Percentiles rank a stretch among this genome's conserved stretches.
Evolutionary conservation across 2,113 vertebrate species (phyloP).

Genomic region (Oncorhynchus tshawytscha): DNA sequence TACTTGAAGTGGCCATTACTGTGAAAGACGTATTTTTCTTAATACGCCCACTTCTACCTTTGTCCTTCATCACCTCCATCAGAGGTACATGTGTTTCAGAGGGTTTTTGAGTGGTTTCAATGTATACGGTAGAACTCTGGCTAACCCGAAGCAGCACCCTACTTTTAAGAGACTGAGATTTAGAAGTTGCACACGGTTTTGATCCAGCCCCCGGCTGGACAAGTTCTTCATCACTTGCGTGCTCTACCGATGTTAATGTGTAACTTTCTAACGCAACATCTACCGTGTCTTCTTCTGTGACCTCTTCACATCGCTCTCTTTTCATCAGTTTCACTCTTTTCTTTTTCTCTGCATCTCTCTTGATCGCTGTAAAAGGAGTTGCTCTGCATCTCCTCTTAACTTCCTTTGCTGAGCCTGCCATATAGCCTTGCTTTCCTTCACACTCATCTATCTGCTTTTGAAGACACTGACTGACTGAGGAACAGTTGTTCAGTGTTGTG

Average conservation of each 20-base stretch:
- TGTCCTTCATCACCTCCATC: constrained; percentile 31
- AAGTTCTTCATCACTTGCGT: background rate
- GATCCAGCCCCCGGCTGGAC: background rate
- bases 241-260: background rate
- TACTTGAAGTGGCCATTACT: background rate
- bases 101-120: constrained; percentile 2
- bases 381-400: constrained; percentile 22
- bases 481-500: background rate
- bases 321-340: constrained; percentile 25
- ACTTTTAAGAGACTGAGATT: background rate
- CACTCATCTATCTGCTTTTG: background rate
- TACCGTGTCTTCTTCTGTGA: background rate
- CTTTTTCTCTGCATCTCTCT: constrained; percentile 32
- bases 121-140: background rate
- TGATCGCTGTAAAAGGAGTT: background rate
- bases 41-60: constrained; percentile 6
- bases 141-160: background rate
- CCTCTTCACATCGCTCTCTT: background rate
- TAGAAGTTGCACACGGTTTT: background rate
- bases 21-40: background rate
- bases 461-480: background rate
- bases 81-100: background rate
- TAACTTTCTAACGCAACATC: background rate
- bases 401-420: background rate
- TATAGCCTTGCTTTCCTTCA: background rate